Evolutionary conservation across 2,888 invertebrate genomes (phyloP).

Genomic region (Thecocarcelia acutangulata): DNA sequence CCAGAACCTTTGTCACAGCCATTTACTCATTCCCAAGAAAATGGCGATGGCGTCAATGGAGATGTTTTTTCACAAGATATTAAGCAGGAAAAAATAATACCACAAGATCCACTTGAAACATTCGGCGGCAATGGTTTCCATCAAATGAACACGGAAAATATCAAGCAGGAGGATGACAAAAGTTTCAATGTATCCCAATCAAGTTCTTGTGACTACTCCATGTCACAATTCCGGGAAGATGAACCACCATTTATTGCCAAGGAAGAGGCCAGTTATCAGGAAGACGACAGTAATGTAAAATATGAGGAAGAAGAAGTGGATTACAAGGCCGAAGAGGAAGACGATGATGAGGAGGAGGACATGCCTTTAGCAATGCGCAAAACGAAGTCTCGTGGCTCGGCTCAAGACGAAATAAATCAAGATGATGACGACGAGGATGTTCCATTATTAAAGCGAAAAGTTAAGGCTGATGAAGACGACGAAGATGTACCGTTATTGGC

Average conservation of each 20-base stretch:
- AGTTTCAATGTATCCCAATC: conserved; percentile 83
- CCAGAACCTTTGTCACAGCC: conserved; percentile 77
- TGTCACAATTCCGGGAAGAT: conserved; percentile 85
- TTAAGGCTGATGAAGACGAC: conserved; percentile 82
- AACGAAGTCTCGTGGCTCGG: conserved; percentile 29
- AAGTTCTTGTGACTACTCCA: conserved; percentile 88
- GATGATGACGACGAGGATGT: conserved; percentile 87
- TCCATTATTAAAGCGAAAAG: conserved; percentile 85
- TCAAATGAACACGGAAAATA: conserved; percentile 78
- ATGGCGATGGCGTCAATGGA: conserved; percentile 71
- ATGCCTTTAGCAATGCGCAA: conserved; percentile 66
- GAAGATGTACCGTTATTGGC: conserved; percentile 80
- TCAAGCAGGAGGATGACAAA: conserved; percentile 73
- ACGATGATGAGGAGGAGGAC: conserved; percentile 67
- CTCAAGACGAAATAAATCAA: conserved; percentile 58
- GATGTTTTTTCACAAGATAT: conserved; percentile 66
- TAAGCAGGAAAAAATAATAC: conserved; percentile 50
- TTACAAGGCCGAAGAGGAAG: conserved; percentile 33
- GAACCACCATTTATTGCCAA: conserved; percentile 81
- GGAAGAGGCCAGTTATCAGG: conserved; percentile 77
- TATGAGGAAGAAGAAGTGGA: conserved; percentile 58
- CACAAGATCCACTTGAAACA: conserved; percentile 56
- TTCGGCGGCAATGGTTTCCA: conserved; percentile 49
- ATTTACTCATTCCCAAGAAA: conserved; percentile 70
- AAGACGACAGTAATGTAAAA: conserved; percentile 76